These are phyloP conservation scores for Vanessa tameamea DNA, from an alignment of 1,140 invertebrate species.

Conservation along the genomic window DNA sequence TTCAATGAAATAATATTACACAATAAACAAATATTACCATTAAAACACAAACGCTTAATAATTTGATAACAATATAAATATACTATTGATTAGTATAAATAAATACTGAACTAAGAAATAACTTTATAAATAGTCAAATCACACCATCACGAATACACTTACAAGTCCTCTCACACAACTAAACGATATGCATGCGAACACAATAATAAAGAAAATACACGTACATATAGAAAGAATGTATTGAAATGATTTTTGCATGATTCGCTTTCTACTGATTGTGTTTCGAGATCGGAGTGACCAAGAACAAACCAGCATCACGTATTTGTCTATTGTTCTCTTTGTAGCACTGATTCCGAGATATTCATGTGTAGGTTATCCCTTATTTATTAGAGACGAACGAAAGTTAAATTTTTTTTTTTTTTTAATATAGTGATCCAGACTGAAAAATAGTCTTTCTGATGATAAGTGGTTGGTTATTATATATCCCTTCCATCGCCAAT, in stretches of 20 bases:
- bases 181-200: background rate
- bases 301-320: conserved; percentile 24
- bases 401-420: background rate
- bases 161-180: background rate
- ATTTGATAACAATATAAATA: background rate
- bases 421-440: background rate
- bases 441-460: too few species aligned
- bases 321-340: conserved; percentile 25
- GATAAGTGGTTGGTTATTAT: too few species aligned
- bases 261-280: conserved; percentile 17
- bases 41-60: too few species aligned
- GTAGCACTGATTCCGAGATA: conserved; percentile 25
- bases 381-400: background rate
- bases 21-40: too few species aligned
- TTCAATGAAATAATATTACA: too few species aligned
- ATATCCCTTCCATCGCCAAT: too few species aligned
- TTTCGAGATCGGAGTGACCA: conserved; percentile 13
- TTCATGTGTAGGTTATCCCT: background rate
- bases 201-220: background rate
- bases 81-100: background rate
- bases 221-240: background rate
- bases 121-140: background rate
- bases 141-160: background rate
- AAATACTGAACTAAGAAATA: background rate
- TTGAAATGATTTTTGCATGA: conserved; percentile 10